These are phyloP conservation scores for Sakesphorus luctuosus DNA, from an alignment of 2,113 vertebrate species.

Conservation along the genomic window DNA sequence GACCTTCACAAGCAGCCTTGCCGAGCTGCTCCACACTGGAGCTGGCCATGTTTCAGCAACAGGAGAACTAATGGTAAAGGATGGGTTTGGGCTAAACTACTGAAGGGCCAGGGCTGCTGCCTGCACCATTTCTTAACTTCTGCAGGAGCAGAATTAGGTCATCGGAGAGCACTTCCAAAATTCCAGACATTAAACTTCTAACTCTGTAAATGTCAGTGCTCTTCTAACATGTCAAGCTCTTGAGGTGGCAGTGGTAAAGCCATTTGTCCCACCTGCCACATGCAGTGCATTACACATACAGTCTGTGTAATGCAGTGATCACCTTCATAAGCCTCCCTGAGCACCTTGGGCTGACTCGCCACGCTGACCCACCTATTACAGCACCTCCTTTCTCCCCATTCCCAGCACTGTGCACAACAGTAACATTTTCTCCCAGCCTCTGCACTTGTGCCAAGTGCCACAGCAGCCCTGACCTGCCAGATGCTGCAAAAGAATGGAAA, in stretches of 20 bases:
- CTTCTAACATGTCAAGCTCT: background rate
- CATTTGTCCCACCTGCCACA: background rate
- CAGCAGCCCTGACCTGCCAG: background rate
- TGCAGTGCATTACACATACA: background rate
- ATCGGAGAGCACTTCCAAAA: background rate
- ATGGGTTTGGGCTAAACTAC: background rate
- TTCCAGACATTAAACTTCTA: background rate
- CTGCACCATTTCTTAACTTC: background rate
- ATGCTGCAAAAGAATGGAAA: background rate
- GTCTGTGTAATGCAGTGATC: no score
- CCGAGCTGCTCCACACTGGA: background rate
- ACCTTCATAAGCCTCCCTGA: background rate
- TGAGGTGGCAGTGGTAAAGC: background rate
- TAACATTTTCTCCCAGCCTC: background rate
- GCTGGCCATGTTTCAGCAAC: background rate
- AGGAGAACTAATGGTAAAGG: background rate
- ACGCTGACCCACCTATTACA: rapidly evolving
- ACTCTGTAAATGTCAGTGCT: background rate
- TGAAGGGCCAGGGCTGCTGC: background rate
- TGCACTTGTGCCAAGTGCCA: background rate
- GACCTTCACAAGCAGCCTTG: background rate
- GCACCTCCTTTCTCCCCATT: background rate
- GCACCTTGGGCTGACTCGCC: background rate
- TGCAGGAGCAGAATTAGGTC: background rate
- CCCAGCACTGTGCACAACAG: background rate